Evolutionary conservation across 2,797 vertebrate species (phyloP).

Genomic region (Chaetodon trifasciatus): DNA sequence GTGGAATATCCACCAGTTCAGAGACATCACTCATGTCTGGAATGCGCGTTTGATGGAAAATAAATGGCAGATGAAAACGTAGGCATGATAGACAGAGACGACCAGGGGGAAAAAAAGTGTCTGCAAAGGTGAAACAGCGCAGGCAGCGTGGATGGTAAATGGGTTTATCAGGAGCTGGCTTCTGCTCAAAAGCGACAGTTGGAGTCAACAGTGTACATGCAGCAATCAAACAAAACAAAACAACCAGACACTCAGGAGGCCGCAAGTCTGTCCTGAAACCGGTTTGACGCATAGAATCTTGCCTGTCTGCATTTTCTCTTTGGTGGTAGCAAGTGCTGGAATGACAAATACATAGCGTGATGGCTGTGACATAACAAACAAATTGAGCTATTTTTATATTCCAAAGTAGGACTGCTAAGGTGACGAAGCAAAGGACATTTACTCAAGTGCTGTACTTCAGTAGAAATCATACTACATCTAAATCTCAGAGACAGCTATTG

Average conservation of each 20-base stretch:
- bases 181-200: background rate
- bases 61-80: slow-evolving; percentile 23
- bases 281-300: slow-evolving; percentile 75
- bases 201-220: slow-evolving; percentile 10
- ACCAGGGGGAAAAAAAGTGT: background rate
- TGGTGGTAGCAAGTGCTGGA: slow-evolving; percentile 1
- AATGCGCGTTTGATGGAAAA: slow-evolving; percentile 13
- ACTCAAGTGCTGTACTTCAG: background rate
- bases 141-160: background rate
- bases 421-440: background rate
- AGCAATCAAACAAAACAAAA: slow-evolving; percentile 38
- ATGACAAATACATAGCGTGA: slow-evolving; percentile 15
- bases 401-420: background rate
- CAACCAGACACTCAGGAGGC: slow-evolving; percentile 49
- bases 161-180: slow-evolving; percentile 18
- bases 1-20: slow-evolving; percentile 5
- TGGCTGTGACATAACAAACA: slow-evolving; percentile 11
- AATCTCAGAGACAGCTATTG: background rate
- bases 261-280: slow-evolving; percentile 58
- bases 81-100: background rate
- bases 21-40: slow-evolving; percentile 12
- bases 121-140: accelerated
- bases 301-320: slow-evolving; percentile 75
- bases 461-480: too few species aligned
- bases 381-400: slow-evolving; percentile 31